Conservation (phyloP, 2,888 invertebrate genomes). For the Neocrepidodera transversa region DNA sequence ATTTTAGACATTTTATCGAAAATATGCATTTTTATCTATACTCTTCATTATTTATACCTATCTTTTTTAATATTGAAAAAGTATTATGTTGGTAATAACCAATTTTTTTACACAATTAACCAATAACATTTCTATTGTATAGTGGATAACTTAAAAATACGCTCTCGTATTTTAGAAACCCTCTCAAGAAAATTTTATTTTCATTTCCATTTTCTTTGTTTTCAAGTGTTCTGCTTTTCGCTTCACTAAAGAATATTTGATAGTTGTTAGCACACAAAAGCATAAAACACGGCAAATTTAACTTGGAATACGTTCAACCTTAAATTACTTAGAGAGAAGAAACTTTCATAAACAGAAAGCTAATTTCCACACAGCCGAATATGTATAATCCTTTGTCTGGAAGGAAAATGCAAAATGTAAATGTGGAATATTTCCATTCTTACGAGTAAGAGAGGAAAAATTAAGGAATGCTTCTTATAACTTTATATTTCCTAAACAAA, state of each 20-base stretch:
- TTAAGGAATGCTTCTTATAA: conserved; percentile 4
- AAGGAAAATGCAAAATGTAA: conserved; percentile 9
- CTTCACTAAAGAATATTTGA: background rate
- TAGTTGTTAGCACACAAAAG: background rate
- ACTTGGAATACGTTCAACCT: conserved; percentile 4
- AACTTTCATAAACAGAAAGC: conserved; percentile 9
- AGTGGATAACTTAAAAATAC: too few species aligned
- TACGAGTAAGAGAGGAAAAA: conserved; percentile 2
- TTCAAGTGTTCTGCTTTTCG: background rate
- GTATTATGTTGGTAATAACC: too few species aligned
- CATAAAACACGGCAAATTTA: background rate
- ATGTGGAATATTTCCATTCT: background rate
- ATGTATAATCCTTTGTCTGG: conserved; percentile 8
- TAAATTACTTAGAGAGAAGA: conserved; percentile 2
- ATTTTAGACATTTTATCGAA: too few species aligned
- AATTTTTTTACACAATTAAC: too few species aligned
- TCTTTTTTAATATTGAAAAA: too few species aligned
- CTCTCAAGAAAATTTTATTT: too few species aligned
- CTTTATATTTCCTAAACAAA: too few species aligned
- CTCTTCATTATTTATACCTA: too few species aligned
- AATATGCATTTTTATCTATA: too few species aligned
- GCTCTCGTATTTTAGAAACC: too few species aligned
- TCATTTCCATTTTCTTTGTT: background rate
- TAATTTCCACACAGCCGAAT: conserved; percentile 10
- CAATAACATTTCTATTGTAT: too few species aligned